Percentiles rank a stretch among this genome's conserved stretches.
phyloP scores from a whole-genome alignment of 2,888 invertebrate genomes.

The Epinotia bilunana region DNA sequence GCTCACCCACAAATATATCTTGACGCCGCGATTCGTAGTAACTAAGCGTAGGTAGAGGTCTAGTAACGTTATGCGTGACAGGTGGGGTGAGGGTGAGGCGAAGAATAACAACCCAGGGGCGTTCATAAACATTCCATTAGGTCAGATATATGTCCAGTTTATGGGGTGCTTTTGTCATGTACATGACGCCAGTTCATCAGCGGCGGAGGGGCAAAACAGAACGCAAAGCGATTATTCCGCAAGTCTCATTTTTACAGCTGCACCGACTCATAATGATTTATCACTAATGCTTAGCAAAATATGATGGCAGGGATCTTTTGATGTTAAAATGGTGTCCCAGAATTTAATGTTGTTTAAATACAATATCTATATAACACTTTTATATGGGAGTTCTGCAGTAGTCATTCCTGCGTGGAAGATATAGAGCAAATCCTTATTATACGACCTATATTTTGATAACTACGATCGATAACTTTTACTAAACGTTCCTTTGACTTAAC shows the following conservation, averaged over 20 bases:
- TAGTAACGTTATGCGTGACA: too few relatives aligned
- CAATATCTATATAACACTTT: not conserved
- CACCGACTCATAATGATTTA: slow-evolving; percentile 60
- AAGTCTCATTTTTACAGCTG: slow-evolving; percentile 78
- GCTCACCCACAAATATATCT: too few relatives aligned
- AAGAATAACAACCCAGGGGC: too few relatives aligned
- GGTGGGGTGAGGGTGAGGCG: too few relatives aligned
- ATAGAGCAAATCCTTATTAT: not conserved
- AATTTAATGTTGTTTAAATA: not conserved
- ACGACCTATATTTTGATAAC: not conserved
- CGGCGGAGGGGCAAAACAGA: slow-evolving; percentile 54
- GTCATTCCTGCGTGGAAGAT: not conserved
- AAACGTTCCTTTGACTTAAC: not conserved
- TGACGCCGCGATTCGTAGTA: too few relatives aligned
- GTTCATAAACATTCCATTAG: not conserved
- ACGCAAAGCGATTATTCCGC: slow-evolving; percentile 57
- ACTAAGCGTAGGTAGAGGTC: too few relatives aligned
- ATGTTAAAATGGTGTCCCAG: slow-evolving; percentile 17
- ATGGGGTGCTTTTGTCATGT: not conserved
- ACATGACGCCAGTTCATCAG: slow-evolving; percentile 50
- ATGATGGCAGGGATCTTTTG: slow-evolving; percentile 51
- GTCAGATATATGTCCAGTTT: not conserved
- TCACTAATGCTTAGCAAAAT: slow-evolving; percentile 60
- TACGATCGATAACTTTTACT: not conserved
- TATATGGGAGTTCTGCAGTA: not conserved